Evolutionary conservation across 2,797 vertebrate genomes (phyloP).

Genomic region (Lagocephalus sceleratus): DNA sequence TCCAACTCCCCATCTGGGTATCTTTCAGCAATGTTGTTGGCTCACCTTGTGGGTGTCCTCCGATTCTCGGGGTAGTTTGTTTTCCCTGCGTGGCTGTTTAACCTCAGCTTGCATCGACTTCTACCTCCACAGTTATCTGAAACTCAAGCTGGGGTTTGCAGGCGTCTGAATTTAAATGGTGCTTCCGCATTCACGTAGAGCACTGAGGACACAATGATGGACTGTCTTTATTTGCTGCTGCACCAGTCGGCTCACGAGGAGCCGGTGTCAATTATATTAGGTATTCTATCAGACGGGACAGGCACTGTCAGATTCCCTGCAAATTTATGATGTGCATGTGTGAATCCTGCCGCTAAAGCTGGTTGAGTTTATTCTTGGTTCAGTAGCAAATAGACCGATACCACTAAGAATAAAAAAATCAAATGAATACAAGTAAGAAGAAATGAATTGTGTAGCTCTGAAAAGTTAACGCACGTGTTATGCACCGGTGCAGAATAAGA

Average conservation of each 20-base stretch:
- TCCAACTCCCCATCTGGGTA: slow-evolving; percentile 11
- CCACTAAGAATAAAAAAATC: slow-evolving; percentile 11
- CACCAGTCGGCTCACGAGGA: slow-evolving; percentile 1
- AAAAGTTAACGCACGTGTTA: slow-evolving; percentile 33
- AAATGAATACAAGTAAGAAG: slow-evolving; percentile 37
- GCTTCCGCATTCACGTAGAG: slow-evolving; percentile 7
- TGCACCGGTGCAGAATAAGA: no score
- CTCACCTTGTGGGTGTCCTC: slow-evolving; percentile 41
- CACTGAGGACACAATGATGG: slow-evolving; percentile 3
- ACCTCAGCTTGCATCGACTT: not conserved
- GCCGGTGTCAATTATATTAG: slow-evolving; percentile 35
- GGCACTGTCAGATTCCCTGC: slow-evolving; percentile 32
- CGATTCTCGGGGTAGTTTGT: slow-evolving; percentile 4
- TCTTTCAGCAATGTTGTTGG: slow-evolving; percentile 21
- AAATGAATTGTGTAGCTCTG: slow-evolving; percentile 31
- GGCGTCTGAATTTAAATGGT: slow-evolving; percentile 17
- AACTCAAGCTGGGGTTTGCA: slow-evolving; percentile 15
- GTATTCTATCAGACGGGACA: slow-evolving; percentile 42
- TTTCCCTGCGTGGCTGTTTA: not conserved
- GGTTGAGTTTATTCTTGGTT: slow-evolving; percentile 39
- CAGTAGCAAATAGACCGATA: slow-evolving; percentile 39
- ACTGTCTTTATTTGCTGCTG: slow-evolving; percentile 8
- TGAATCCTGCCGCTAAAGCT: slow-evolving; percentile 45
- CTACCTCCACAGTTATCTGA: no score
- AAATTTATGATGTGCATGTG: slow-evolving; percentile 32